phyloP scores from a whole-genome alignment of 1,140 invertebrate genomes.

The Ganaspis sp. region DNA sequence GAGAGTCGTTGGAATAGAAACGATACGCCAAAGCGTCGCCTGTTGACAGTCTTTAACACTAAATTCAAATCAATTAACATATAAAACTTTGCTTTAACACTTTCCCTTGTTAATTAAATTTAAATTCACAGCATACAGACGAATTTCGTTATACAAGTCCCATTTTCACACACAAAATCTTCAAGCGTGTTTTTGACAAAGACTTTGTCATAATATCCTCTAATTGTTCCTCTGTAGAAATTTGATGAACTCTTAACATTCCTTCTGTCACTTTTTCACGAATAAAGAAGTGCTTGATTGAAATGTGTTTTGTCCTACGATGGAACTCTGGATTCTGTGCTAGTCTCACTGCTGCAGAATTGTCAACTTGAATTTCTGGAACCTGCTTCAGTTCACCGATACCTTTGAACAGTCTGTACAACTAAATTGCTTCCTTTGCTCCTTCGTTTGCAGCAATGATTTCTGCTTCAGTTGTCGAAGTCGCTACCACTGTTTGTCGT shows the following conservation, averaged over 20 bases:
- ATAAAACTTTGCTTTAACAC: slow-evolving; percentile 45
- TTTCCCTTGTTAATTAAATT: slow-evolving; percentile 48
- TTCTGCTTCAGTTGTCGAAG: slow-evolving; percentile 57
- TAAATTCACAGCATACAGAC: slow-evolving; percentile 32
- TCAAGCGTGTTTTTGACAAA: slow-evolving; percentile 49
- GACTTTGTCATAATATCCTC: slow-evolving; percentile 69
- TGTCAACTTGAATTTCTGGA: slow-evolving; percentile 61
- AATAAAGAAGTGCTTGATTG: slow-evolving; percentile 67
- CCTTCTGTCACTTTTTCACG: slow-evolving; percentile 56
- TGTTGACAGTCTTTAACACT: neutral
- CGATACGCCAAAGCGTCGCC: too few relatives aligned
- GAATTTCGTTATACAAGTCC: slow-evolving; percentile 38
- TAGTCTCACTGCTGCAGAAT: slow-evolving; percentile 59
- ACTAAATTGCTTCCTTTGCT: slow-evolving; percentile 60
- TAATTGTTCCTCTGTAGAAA: slow-evolving; percentile 57
- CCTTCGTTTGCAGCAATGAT: slow-evolving; percentile 54
- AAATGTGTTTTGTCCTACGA: slow-evolving; percentile 69
- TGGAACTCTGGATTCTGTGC: slow-evolving; percentile 68
- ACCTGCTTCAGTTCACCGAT: slow-evolving; percentile 43
- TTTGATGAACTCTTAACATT: slow-evolving; percentile 52
- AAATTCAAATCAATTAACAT: neutral
- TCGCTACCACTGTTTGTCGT: slow-evolving; percentile 61
- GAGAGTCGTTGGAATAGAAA: too few relatives aligned
- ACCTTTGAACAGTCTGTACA: slow-evolving; percentile 52
- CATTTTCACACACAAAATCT: slow-evolving; percentile 50